These are phyloP conservation scores for Agelastica alni DNA, from an alignment of 2,888 invertebrate species.

Conservation along the genomic window DNA sequence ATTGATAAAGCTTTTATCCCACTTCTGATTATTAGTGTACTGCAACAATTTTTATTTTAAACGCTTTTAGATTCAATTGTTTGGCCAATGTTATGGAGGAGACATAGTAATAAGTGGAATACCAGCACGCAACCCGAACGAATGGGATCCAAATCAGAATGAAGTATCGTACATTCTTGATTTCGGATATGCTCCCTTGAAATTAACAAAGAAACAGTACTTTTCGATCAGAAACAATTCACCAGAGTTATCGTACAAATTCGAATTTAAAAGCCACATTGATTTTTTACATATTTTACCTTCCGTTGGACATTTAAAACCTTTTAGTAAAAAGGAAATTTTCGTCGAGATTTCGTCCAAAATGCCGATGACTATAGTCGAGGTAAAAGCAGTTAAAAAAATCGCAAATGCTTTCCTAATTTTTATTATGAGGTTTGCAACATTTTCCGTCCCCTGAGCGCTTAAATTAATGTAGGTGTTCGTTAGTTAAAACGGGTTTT, in stretches of 20 bases:
- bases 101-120: slow-evolving; percentile 30
- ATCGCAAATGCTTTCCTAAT: too few relatives aligned
- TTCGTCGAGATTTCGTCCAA: slow-evolving; percentile 59
- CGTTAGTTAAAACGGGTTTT: too few relatives aligned
- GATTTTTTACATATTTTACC: slow-evolving; percentile 58
- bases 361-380: slow-evolving; percentile 49
- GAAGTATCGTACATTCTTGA: slow-evolving; percentile 48
- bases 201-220: slow-evolving; percentile 49
- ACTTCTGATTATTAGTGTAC: too few relatives aligned
- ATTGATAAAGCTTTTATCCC: too few relatives aligned
- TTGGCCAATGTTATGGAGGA: slow-evolving; percentile 32
- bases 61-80: slow-evolving; percentile 53
- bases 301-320: slow-evolving; percentile 56
- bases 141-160: slow-evolving; percentile 12
- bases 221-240: slow-evolving; percentile 58
- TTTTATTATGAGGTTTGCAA: too few relatives aligned
- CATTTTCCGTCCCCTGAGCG: too few relatives aligned
- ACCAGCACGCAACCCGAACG: slow-evolving; percentile 9
- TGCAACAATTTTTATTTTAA: too few relatives aligned
- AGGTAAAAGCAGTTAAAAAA: slow-evolving; percentile 42
- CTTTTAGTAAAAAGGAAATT: slow-evolving; percentile 57
- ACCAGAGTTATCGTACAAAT: slow-evolving; percentile 48
- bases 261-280: slow-evolving; percentile 50
- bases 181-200: slow-evolving; percentile 53
- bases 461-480: too few relatives aligned